These are phyloP conservation scores for Hyperoplus immaculatus DNA, from an alignment of 2,797 vertebrate species.

Conservation along the genomic window DNA sequence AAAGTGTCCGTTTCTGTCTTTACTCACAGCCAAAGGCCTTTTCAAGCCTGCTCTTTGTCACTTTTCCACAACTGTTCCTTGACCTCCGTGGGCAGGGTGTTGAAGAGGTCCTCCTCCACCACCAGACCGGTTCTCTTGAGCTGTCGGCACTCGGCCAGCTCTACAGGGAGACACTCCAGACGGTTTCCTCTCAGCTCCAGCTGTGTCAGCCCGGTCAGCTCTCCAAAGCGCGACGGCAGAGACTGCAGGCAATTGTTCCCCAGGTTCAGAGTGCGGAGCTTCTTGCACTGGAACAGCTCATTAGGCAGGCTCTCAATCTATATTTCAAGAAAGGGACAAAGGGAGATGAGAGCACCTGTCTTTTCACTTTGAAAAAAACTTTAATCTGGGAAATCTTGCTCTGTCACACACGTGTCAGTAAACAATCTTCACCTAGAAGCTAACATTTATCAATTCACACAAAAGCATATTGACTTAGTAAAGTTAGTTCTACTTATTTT, in stretches of 20 bases:
- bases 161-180: constrained; percentile 96
- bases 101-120: constrained; percentile 97
- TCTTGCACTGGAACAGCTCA: constrained; percentile 98
- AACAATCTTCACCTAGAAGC: too few relatives aligned
- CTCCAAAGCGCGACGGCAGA: constrained; percentile 94
- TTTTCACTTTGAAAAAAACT: too few relatives aligned
- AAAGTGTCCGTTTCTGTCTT: constrained; percentile 5
- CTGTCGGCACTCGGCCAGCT: constrained; percentile 95
- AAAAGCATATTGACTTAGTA: too few relatives aligned
- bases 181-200: constrained; percentile 97
- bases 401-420: too few relatives aligned
- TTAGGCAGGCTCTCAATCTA: constrained; percentile 96
- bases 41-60: constrained; percentile 95
- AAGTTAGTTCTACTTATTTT: too few relatives aligned
- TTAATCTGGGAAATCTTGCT: too few relatives aligned
- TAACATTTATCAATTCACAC: too few relatives aligned
- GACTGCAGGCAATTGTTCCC: constrained; percentile 96
- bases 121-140: constrained; percentile 94
- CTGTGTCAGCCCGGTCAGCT: constrained; percentile 93
- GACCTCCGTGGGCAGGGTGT: constrained; percentile 93
- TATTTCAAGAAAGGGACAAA: neutral
- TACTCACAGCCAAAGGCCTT: constrained; percentile 5
- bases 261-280: constrained; percentile 94
- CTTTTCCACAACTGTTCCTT: constrained; percentile 95
- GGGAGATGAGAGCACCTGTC: neutral